Evolutionary conservation across 1,140 invertebrate genomes (phyloP), one percentile per base, ranked within the genome.

Genomic region (Brachystomella parvula): DNA sequence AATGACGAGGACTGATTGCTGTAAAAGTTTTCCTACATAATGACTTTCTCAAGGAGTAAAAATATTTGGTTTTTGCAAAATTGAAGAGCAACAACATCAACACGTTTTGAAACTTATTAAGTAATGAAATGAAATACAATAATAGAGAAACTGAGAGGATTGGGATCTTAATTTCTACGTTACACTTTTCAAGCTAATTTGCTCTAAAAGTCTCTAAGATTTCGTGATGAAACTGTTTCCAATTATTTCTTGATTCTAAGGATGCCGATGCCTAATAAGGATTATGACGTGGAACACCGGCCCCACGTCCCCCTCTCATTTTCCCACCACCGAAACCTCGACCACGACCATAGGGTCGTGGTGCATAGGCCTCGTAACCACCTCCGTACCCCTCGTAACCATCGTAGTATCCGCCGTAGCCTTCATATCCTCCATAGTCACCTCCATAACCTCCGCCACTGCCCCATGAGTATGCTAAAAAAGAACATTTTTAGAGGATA

Each of bases 361-460:
- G 29, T 9, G 31, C 60, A 47, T 32, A 62, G 28, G 26, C 3
- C 2, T 62, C 32, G 28, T 39, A 62, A 9, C 32, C 28, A 30
- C 24, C 60, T 35, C 39, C 60, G 35, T 62, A 62, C 2, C 60
- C 35, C 9, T 59, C 57, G 39, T 62, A 62, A 39, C 33, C 35
- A 15, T 32, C 60, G 28, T 32, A 28, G 28, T 62, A 62, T 39
- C 44, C 62, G n/a, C 30, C 44, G 47, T 47, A 64, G 28, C 47
- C 62, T 29, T 29, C 62, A 32, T 53, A 57, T 6, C 62, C 58
- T 12, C 58, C 62, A 53, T 56, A 24, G 15, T 33, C 44, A 30
- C 28, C 28, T 3, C 28, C 39, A 53, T 64, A 29, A 12, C 28
- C 28, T 19, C 28, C 39, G 31, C 3, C 9, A 47, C 3, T 12